phyloP scores from a whole-genome alignment of 2,888 invertebrate species.

The Mimas tiliae region DNA sequence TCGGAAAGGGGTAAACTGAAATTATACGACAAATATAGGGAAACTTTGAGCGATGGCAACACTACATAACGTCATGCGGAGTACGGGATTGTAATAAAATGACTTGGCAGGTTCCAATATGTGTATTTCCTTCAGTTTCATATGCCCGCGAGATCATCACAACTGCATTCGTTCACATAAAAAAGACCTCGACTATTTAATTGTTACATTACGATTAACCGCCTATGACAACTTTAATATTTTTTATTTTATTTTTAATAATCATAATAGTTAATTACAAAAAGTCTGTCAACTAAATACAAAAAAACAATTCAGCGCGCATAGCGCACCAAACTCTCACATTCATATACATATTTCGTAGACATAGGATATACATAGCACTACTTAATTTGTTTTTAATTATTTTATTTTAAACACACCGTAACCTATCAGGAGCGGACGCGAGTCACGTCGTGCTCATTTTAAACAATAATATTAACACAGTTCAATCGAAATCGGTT shows the following conservation, averaged over 20 bases:
- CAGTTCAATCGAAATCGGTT: conserved; percentile 38
- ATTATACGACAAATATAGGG: too few species aligned
- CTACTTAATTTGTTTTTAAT: conserved; percentile 77
- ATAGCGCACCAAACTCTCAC: conserved; percentile 77
- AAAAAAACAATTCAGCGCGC: conserved; percentile 67
- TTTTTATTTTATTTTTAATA: conserved; percentile 44
- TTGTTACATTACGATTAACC: conserved; percentile 71
- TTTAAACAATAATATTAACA: conserved; percentile 66
- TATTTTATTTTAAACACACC: conserved; percentile 24
- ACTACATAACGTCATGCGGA: conserved; percentile 39
- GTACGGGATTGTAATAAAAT: conserved; percentile 36
- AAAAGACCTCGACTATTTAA: conserved; percentile 76
- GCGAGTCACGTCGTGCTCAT: conserved; percentile 41
- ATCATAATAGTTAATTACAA: conserved; percentile 81
- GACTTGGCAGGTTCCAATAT: conserved; percentile 72
- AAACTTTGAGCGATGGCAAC: too few species aligned
- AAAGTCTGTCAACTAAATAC: conserved; percentile 82
- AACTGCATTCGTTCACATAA: conserved; percentile 79
- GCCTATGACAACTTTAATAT: conserved; percentile 56
- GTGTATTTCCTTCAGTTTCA: conserved; percentile 65
- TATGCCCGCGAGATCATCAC: conserved; percentile 80
- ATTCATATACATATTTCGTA: conserved; percentile 72
- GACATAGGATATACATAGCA: conserved; percentile 69
- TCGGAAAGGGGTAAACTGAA: too few species aligned
- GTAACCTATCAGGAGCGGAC: conserved; percentile 47